Evolutionary conservation across 1,140 invertebrate species (phyloP), one percentile per base, ranked within the genome.

Genomic region (Cyclargus thomasi): DNA sequence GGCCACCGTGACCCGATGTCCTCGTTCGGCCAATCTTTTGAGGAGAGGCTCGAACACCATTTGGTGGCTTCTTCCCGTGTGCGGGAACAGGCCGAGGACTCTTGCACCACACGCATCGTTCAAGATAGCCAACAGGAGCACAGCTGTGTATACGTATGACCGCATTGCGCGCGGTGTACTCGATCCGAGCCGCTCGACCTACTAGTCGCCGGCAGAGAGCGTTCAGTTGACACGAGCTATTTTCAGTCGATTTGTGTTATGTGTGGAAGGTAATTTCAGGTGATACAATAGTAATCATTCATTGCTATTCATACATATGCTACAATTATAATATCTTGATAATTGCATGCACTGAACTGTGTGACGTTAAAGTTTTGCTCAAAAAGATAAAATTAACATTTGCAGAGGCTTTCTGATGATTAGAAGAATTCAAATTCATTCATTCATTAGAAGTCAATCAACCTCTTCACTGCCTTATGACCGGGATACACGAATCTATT

Each of bases 51-150:
- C 88, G 76, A 94, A 94, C 7, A 94, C 93, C 71, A 92, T 91
- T 70, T 94, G 94, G 70, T 96, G 95, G 75, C 94, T 95, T 70
- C 92, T 93, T 1, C 94, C 93, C 0, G 91, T 91, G 81, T 95
- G 92, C 0, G 92, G 91, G 73, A 95, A 93, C 0, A 95, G 72
- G 0, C 90, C 94, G 1, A 95, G 83, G 67, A 95, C 93, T 8
- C 81, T 76, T 6, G 77, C 81, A 57, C 71, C 29, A 21, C 70
- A 47, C 0, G 64, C 74, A 67, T 67, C 36, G 17, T 74, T 57
- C 11, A 67, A 36, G 29, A 76, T 18, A 53, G 73, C 64, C 39
- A 84, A 16, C 11, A 76, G 57, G 47, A 73, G 65, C 57, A 73
- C 21, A 11, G 74, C 59, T 29, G 67, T 63, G 67, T 73, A 22